phyloP scores from a whole-genome alignment of 2,113 vertebrate species.

The Elephas maximus region DNA sequence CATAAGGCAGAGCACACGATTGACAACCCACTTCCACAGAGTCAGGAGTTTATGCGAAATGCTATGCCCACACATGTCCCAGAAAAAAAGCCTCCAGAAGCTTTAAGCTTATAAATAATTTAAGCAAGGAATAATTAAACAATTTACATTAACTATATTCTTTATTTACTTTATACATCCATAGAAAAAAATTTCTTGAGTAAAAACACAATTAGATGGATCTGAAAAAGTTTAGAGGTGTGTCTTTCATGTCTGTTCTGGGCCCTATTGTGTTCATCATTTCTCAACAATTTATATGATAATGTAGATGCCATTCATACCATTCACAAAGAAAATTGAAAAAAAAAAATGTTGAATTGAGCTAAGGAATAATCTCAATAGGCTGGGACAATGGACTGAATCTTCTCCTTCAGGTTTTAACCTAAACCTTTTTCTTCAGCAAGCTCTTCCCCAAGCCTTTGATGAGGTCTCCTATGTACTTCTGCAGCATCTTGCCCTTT shows the following conservation, averaged over 20 bases:
- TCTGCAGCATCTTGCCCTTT: neutral
- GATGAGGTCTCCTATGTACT: neutral
- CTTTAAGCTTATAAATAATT: neutral
- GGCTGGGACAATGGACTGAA: neutral
- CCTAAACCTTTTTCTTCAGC: neutral
- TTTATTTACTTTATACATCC: constrained; percentile 1
- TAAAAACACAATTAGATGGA: neutral
- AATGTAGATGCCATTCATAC: neutral
- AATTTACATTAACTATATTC: neutral
- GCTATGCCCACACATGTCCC: neutral
- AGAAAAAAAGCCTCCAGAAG: neutral
- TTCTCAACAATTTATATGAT: neutral
- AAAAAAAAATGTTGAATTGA: neutral
- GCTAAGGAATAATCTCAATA: neutral
- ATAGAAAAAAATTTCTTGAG: constrained; percentile 4
- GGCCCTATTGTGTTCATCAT: neutral
- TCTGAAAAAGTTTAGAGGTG: neutral
- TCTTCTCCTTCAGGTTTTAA: neutral
- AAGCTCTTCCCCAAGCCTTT: neutral
- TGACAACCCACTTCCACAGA: neutral
- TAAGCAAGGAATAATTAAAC: neutral
- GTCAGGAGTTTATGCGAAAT: neutral
- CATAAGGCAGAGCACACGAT: neutral
- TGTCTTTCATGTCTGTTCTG: neutral
- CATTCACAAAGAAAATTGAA: neutral